Evolutionary conservation across 1,140 invertebrate species (phyloP).

Genomic region (Colletes gigas): DNA sequence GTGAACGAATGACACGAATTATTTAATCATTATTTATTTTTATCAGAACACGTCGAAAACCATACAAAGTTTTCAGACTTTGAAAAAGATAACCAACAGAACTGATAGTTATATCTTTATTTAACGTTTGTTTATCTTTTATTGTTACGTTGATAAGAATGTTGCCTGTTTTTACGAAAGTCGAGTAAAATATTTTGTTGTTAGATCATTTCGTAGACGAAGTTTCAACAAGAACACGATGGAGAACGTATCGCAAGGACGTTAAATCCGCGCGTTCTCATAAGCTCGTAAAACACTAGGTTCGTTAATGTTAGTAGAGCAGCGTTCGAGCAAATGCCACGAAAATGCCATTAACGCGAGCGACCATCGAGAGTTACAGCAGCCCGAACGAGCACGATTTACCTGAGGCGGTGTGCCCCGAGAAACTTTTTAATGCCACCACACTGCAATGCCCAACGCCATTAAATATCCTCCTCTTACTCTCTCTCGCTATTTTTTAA

Average conservation of each 20-base stretch:
- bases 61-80: too few species aligned
- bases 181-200: background rate
- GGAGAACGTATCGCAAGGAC: background rate
- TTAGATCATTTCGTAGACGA: background rate
- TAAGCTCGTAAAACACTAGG: constrained; percentile 27
- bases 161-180: too few species aligned
- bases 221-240: background rate
- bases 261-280: constrained; percentile 19
- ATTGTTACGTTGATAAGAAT: too few species aligned
- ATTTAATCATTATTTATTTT: too few species aligned
- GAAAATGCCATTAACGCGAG: constrained; percentile 54
- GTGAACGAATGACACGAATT: too few species aligned
- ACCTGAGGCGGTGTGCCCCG: constrained; percentile 1
- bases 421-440: constrained; percentile 36
- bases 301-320: constrained; percentile 29
- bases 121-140: too few species aligned
- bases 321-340: constrained; percentile 48
- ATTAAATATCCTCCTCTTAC: constrained; percentile 27
- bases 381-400: constrained; percentile 13
- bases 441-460: background rate
- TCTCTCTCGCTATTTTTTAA: background rate
- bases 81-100: too few species aligned
- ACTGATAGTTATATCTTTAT: too few species aligned
- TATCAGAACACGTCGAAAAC: too few species aligned
- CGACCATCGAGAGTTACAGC: constrained; percentile 46